Base-by-base conservation (phyloP, 1,140 invertebrate species). In the Pachypeltis micranthus region DNA sequence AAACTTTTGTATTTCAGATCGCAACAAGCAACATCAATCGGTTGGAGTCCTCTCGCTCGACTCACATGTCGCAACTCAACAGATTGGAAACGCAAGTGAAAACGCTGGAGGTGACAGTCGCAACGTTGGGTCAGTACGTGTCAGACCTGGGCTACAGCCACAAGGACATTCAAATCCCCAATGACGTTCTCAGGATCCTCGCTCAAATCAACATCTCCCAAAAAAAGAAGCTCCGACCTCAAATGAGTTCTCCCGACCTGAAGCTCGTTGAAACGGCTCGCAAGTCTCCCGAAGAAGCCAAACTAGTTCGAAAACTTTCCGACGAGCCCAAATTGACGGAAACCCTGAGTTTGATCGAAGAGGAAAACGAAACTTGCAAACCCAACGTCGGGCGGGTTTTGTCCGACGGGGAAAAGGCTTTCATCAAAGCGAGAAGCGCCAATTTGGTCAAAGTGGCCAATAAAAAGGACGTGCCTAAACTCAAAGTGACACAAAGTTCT, bases 141-240 rank as follows among this genome's bases (percentile, higher is more conserved):
- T 78, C 80, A 34, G 78, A 78, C 51, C 65, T 86, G 56, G 75
- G 78, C 1, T 83, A 85, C 29, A 76, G 74, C 2, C 71, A 77
- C 21, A 72, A 77, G 1, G 80, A 84, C 27, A 73, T 85, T 14
- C 83, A 85, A 63, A 77, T 85, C 47, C 83, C 84, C 0, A 78
- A 79, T 2, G 84, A 86, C 58, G 79, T 85, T 3, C 72, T 83
- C 16, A 73, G 84, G n/a, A 83, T 86, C 63, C 70, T 85, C 1
- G 14, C 80, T 2, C 81, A 85, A 62, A 64, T 83, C 12, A 76
- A 77, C 61, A 64, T 75, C 1, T 71, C 72, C 0, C 75, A 79
- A 67, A 79, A 73, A 65, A 76, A 73, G 63, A 73, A 67, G 64
- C 31, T 68, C 23, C 28, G 61, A 12, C 62, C 77, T 0, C 69